Base-by-base conservation (phyloP, 35 echinoderm and acorn worm genomes). In the Eucidaris tribuloides region DNA sequence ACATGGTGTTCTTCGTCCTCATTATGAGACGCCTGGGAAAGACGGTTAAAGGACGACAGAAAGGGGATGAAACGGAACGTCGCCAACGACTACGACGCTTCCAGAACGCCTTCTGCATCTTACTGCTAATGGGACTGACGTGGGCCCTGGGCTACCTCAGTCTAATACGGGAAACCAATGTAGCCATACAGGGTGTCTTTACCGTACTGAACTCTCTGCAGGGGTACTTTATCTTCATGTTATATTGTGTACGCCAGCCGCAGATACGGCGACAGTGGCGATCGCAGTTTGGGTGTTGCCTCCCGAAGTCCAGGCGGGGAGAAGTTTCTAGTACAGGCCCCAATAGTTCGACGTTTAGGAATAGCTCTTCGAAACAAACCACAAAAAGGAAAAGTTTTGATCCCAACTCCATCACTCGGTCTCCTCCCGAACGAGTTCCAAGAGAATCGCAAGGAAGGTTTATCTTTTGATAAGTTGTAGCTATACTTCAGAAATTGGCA, bases 161-260 rank as follows among this genome's bases (percentile, higher is more conserved):
- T 40, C 62, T 83, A 18, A 83, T 83, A 4, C 37, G 36, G 9
- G 25, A 32, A 5, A 42, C 59, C 6, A 65, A 23, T 35, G 58
- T 52, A 38, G 58, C 49, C 14, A 42, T 60, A 5, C 59, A 44
- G 20, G 34, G 35, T 20, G 37, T 83, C 35, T 83, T 83, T 60
- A 63, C 56, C 40, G 38, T 83, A 22, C 80, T 83, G 14, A 83
- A 83, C 43, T 60, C 80, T 23, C 38, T 83, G 40, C 80, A 83
- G 40, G 80, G 80, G 13, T 83, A 83, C 24, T 60, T 46, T 18
- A 83, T 83, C 19, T 83, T 83, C 34, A 83, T 83, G 80, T 38
- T 63, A 1, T 83, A 83, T 34, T 83, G 80, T 41, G 58, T 83
- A 2, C 80, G 60, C 20, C 80, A 83, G 41, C 56, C 80, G 14